A percentile compares a stretch with the other conserved stretches of the same genome.
phyloP scores from a whole-genome alignment of 2,888 invertebrate species.

The Petrophora chlorosata region DNA sequence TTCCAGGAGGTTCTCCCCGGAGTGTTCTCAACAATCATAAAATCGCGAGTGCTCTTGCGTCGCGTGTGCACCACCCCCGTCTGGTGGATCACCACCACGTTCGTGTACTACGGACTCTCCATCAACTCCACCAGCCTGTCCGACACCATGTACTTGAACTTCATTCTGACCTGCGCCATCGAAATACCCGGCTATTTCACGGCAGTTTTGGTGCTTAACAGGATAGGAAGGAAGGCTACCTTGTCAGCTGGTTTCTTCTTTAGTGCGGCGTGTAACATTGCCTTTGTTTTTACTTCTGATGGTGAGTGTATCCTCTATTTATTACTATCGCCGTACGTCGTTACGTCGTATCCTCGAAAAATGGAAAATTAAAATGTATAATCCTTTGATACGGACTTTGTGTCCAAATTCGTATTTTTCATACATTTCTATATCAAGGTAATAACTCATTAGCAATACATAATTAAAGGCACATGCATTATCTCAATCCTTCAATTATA shows the following conservation, averaged over 20 bases:
- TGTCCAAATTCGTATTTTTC: too few species aligned
- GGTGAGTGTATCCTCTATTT: conserved; percentile 57
- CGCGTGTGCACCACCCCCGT: conserved; percentile 87
- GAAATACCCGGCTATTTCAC: conserved; percentile 89
- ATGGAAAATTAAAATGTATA: neutral
- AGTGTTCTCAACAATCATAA: conserved; percentile 64
- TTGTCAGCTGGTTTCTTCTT: conserved; percentile 83
- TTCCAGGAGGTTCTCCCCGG: conserved; percentile 35
- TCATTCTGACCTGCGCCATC: conserved; percentile 84
- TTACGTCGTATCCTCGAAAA: neutral
- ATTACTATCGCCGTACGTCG: neutral
- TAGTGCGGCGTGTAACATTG: conserved; percentile 78
- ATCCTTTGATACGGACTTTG: neutral
- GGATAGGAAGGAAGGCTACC: conserved; percentile 85
- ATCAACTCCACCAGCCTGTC: conserved; percentile 89
- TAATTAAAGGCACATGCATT: too few species aligned
- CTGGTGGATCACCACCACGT: conserved; percentile 91
- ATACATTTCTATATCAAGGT: too few species aligned
- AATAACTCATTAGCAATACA: too few species aligned
- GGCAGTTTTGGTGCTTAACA: conserved; percentile 85
- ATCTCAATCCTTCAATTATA: too few species aligned
- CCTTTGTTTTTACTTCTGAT: conserved; percentile 75
- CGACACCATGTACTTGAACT: conserved; percentile 90
- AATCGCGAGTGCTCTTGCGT: conserved; percentile 77
- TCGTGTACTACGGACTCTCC: conserved; percentile 92